Evolutionary conservation across 2,797 vertebrate species (phyloP).

Genomic region (Pygocentrus nattereri): DNA sequence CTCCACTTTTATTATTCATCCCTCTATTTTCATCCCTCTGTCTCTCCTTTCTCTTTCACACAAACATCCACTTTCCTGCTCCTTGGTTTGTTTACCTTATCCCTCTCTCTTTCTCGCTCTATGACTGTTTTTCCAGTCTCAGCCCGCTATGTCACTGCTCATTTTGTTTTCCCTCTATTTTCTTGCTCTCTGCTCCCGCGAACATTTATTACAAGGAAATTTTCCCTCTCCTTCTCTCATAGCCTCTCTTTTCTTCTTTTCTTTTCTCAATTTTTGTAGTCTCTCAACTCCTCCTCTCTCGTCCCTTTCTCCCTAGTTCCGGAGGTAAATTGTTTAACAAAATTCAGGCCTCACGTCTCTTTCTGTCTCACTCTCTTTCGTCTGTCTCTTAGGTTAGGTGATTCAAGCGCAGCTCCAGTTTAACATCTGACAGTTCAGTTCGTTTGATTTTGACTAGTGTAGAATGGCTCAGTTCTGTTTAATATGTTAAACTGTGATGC

Average conservation of each 20-base stretch:
- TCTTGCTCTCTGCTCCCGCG: constrained; percentile 25
- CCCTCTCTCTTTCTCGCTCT: not conserved
- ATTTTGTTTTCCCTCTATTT: constrained; percentile 47
- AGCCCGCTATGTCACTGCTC: constrained; percentile 53
- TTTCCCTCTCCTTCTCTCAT: constrained; percentile 14
- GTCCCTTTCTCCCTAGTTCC: not conserved
- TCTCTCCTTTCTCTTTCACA: not conserved
- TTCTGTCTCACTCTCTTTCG: not conserved
- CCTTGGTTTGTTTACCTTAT: not conserved
- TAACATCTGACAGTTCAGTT: constrained; percentile 5
- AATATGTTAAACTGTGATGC: constrained; percentile 21
- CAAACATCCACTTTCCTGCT: not conserved
- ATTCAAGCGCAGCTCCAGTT: constrained; percentile 16
- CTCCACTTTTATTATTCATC: not conserved
- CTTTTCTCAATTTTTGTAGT: constrained; percentile 46
- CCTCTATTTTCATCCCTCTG: not conserved
- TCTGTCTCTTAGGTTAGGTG: constrained; percentile 19
- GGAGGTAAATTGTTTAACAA: not conserved
- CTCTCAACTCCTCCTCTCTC: constrained; percentile 5
- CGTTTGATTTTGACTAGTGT: constrained; percentile 26
- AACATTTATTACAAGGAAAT: constrained; percentile 44
- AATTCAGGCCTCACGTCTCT: not conserved
- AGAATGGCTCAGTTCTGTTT: constrained; percentile 18
- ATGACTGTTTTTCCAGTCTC: constrained; percentile 21
- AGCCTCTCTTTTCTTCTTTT: constrained; percentile 26